Base-by-base conservation (phyloP, 2,113 vertebrate species). In the Pontoporia blainvillei region DNA sequence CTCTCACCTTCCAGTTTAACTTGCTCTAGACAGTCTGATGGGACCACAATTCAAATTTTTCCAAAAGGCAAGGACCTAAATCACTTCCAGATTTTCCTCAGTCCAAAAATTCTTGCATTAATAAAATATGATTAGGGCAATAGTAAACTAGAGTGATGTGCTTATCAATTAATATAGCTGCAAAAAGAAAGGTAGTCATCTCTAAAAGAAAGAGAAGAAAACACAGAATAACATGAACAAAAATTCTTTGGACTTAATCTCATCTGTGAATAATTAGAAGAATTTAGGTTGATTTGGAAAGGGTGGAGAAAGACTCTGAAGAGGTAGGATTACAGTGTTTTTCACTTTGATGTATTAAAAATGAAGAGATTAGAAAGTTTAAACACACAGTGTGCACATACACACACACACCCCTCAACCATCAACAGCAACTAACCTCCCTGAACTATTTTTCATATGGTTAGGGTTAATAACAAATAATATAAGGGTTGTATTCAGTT, bases 231-330 rank as follows among this genome's bases (percentile, higher is more conserved):
- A 62, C 0, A 12, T 81, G 44, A 82, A 92, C 3, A 96, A 96
- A 78, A 95, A 2, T 62, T 91, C 2, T 10, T 62, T 54, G 21
- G 75, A 71, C 59, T 88, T 96, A 79, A 44, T 94, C 90, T 54
- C 90, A 39, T 57, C 96, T 97, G 94, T 72, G 90, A 97, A 90
- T 84, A 95, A 96, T 87, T 76, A 69, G 84, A 95, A 93, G 44
- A 94, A 87, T 12, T 6, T 72, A 97, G 92, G 23, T 17, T 94
- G 34, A 86, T 59, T 84, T 96, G 72, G n/a, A 41, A 93, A 71
- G 44, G 54, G 36, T 52, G 18, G 84, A 27, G 86, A 85, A 97
- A 96, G 88, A 12, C 27, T 61, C 4, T 31, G 7, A 92, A 59
- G 49, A 94, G 49, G 84, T 5, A 94, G 78, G 94, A 97, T 95